phyloP scores from a whole-genome alignment of 2,888 invertebrate genomes.

The Plebejus anna region DNA sequence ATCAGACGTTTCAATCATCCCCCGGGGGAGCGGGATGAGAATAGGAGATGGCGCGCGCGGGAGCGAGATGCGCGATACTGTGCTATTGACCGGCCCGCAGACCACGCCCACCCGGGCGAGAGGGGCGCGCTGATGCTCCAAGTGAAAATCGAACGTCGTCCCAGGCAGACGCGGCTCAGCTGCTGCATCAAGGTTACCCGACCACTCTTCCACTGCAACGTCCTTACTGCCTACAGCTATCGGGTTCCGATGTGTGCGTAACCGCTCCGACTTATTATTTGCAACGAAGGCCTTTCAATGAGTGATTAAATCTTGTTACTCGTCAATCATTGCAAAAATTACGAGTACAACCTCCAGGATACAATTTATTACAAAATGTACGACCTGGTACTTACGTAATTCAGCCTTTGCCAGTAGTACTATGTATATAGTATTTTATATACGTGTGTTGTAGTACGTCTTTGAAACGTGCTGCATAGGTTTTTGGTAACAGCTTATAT shows the following conservation, averaged over 20 bases:
- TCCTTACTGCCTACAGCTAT: slow-evolving; percentile 43
- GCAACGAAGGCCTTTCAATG: background rate
- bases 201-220: slow-evolving; percentile 66
- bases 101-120: slow-evolving; percentile 79
- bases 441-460: slow-evolving; percentile 1
- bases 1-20: slow-evolving; percentile 80
- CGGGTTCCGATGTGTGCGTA: background rate
- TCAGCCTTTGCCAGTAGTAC: background rate
- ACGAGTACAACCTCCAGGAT: background rate
- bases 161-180: slow-evolving; percentile 74
- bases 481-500: background rate
- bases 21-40: slow-evolving; percentile 63
- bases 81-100: slow-evolving; percentile 78
- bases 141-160: slow-evolving; percentile 78
- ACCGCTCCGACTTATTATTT: background rate
- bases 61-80: slow-evolving; percentile 64
- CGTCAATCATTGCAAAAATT: background rate
- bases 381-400: slow-evolving; percentile 6
- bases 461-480: background rate
- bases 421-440: background rate
- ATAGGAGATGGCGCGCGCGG: slow-evolving; percentile 43
- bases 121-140: slow-evolving; percentile 73
- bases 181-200: slow-evolving; percentile 71
- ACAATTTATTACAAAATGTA: background rate
- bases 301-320: slow-evolving; percentile 5